Conservation (phyloP, 2,797 vertebrate genomes). For the Prionace glauca region DNA sequence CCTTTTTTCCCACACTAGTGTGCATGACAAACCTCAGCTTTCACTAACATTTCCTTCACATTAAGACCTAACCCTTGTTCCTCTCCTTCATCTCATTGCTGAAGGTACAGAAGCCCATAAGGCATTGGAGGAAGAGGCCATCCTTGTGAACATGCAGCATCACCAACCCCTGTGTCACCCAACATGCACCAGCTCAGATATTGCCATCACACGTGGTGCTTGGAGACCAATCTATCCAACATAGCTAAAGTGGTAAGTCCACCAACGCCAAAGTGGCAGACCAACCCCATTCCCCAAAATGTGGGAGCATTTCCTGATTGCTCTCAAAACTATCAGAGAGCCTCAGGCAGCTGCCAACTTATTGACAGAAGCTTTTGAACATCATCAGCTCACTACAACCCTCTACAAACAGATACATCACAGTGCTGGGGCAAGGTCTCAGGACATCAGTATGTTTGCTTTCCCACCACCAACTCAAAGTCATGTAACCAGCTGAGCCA, state of each 20-base stretch:
- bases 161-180: background rate
- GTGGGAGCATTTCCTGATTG: background rate
- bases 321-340: background rate
- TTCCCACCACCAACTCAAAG: background rate
- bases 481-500: background rate
- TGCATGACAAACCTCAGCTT: background rate
- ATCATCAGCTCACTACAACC: background rate
- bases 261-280: background rate
- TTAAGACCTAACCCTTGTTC: background rate
- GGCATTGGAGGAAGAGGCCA: background rate
- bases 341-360: background rate
- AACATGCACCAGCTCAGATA: background rate
- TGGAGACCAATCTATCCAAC: background rate
- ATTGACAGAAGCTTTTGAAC: background rate
- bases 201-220: background rate
- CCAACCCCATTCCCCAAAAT: background rate
- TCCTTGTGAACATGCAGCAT: background rate
- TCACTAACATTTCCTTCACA: background rate
- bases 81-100: background rate
- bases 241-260: background rate
- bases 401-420: background rate
- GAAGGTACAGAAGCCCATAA: background rate
- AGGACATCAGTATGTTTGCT: background rate
- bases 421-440: background rate
- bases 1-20: background rate